Conservation (phyloP, 2,113 vertebrate genomes). For the Phasianus colchicus region DNA sequence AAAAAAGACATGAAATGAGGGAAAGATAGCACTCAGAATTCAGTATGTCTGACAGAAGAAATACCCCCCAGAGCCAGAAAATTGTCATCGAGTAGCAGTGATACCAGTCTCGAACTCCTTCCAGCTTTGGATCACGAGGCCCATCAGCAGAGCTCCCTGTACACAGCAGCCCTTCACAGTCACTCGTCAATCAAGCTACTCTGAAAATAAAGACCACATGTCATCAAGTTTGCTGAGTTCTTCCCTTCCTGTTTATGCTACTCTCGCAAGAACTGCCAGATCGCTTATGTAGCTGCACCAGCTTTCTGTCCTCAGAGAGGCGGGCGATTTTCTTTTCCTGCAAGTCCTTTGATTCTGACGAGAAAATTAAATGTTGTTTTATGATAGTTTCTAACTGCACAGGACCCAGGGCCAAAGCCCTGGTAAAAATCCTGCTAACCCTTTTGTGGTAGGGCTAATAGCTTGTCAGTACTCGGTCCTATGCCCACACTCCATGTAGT, state of each 20-base stretch:
- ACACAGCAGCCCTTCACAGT: slow-evolving; percentile 60
- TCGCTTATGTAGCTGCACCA: slow-evolving; percentile 58
- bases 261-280: slow-evolving; percentile 51
- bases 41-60: slow-evolving; percentile 63
- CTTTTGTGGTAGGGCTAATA: background rate
- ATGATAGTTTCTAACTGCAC: background rate
- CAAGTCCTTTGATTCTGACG: background rate
- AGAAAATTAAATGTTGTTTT: background rate
- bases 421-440: background rate
- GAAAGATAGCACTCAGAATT: slow-evolving; percentile 37
- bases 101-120: slow-evolving; percentile 59
- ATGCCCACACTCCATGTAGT: background rate
- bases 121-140: slow-evolving; percentile 65
- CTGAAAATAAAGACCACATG: slow-evolving; percentile 73
- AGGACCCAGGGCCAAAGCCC: background rate
- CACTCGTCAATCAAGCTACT: slow-evolving; percentile 66
- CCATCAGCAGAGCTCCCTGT: slow-evolving; percentile 59
- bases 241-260: slow-evolving; percentile 69
- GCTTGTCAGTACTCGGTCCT: background rate
- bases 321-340: slow-evolving; percentile 29
- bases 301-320: slow-evolving; percentile 27
- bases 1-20: slow-evolving; percentile 27
- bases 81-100: slow-evolving; percentile 64
- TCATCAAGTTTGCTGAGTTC: slow-evolving; percentile 64
- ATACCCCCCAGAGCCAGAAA: slow-evolving; percentile 59